Conservation (phyloP, 2,113 vertebrate genomes). For the Promerops cafer region DNA sequence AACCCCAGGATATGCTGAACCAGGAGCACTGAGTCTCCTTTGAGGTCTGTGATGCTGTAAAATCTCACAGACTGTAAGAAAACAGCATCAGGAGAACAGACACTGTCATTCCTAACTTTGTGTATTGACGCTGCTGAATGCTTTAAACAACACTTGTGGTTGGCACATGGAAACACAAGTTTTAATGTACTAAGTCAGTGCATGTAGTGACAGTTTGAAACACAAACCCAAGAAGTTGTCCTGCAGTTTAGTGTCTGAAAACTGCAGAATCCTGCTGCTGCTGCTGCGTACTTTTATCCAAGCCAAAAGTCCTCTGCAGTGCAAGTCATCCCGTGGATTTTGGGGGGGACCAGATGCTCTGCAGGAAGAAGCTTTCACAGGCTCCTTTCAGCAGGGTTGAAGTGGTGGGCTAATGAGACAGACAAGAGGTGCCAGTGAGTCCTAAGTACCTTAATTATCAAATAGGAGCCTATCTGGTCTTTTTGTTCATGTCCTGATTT, state of each 20-base stretch:
- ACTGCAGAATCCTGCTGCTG: neutral
- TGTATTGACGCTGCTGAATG: neutral
- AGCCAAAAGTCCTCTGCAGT: neutral
- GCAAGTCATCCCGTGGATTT: neutral
- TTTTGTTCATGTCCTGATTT: neutral
- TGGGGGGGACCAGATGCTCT: neutral
- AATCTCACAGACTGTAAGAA: neutral
- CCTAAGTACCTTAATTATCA: neutral
- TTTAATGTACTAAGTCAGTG: neutral
- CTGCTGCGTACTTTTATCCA: neutral
- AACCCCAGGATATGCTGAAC: neutral
- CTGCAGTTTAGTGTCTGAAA: neutral
- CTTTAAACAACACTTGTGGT: neutral
- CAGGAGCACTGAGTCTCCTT: neutral
- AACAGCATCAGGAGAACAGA: neutral
- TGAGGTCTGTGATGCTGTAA: neutral
- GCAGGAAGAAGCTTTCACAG: neutral
- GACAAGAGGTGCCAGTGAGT: neutral
- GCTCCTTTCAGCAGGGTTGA: neutral
- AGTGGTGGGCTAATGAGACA: neutral
- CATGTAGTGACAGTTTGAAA: neutral
- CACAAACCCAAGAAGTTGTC: neutral
- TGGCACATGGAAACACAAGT: neutral
- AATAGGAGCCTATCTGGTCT: neutral
- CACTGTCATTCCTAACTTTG: neutral